These are phyloP conservation scores for Hyles vespertilio DNA, from an alignment of 1,140 invertebrate genomes.

Conservation along the genomic window DNA sequence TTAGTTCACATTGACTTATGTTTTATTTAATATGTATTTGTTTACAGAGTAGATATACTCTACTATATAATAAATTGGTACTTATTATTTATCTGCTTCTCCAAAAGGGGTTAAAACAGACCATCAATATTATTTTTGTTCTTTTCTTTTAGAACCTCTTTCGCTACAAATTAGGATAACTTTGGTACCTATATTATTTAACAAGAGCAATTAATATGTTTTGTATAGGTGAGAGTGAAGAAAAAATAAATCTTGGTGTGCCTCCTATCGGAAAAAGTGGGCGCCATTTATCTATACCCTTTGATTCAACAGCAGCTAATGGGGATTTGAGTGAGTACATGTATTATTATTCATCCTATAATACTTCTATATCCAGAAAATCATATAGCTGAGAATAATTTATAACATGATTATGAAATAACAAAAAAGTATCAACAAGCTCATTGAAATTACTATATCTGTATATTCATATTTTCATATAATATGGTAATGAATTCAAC, in stretches of 20 bases:
- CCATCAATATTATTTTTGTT: no score
- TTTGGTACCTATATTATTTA: background rate
- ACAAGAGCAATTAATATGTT: slow-evolving; percentile 15
- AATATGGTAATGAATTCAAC: no score
- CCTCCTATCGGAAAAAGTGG: slow-evolving; percentile 51
- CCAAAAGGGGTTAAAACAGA: no score
- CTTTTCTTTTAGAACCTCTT: background rate
- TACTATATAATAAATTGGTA: no score
- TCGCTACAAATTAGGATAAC: background rate
- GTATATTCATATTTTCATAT: no score
- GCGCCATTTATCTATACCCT: slow-evolving; percentile 59
- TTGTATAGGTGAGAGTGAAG: slow-evolving; percentile 52
- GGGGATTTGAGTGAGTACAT: slow-evolving; percentile 62
- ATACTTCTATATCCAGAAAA: no score
- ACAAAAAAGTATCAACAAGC: no score
- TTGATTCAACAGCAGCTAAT: slow-evolving; percentile 58
- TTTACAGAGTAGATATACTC: no score
- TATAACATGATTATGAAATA: no score
- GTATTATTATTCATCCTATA: background rate
- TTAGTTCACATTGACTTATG: background rate
- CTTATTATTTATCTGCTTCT: no score
- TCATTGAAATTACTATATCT: no score
- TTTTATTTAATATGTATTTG: slow-evolving; percentile 9
- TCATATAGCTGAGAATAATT: no score
- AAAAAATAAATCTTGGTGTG: slow-evolving; percentile 47